Percentiles rank a stretch among this genome's conserved stretches.
Evolutionary conservation across 1,140 invertebrate genomes (phyloP).

Genomic region (Physella acuta): DNA sequence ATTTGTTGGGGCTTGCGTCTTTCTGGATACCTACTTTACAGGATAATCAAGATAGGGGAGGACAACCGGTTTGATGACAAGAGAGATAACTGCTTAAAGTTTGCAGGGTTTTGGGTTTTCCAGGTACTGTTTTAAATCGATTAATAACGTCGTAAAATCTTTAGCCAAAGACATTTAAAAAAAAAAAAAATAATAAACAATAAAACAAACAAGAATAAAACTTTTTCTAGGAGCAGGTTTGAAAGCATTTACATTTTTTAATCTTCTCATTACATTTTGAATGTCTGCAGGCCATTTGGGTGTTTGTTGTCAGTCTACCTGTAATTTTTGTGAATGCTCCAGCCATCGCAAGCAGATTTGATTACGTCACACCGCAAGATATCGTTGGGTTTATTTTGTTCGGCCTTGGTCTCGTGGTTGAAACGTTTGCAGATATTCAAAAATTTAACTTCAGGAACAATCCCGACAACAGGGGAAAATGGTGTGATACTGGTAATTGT

Average conservation of each 20-base stretch:
- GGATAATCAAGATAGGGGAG: constrained; percentile 84
- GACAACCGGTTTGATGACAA: constrained; percentile 89
- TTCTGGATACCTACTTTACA: constrained; percentile 81
- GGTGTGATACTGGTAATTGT: constrained; percentile 83
- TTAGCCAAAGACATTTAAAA: too few relatives aligned
- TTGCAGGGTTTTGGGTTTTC: constrained; percentile 89
- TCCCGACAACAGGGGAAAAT: constrained; percentile 79
- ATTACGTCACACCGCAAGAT: constrained; percentile 43
- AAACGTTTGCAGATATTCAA: constrained; percentile 87
- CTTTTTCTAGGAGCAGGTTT: too few relatives aligned
- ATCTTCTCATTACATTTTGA: too few relatives aligned
- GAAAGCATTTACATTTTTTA: too few relatives aligned
- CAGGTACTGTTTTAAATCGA: constrained; percentile 65
- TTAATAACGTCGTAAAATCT: neutral
- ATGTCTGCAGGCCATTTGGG: constrained; percentile 87
- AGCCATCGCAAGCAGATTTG: constrained; percentile 62
- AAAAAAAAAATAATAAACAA: too few relatives aligned
- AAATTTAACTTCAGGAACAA: constrained; percentile 88
- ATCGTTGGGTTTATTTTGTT: constrained; percentile 81
- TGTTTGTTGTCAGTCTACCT: constrained; percentile 86
- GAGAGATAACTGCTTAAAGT: constrained; percentile 79
- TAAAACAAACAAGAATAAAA: too few relatives aligned
- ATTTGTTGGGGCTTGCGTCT: constrained; percentile 83
- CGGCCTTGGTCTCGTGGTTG: constrained; percentile 78
- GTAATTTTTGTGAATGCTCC: constrained; percentile 89